Evolutionary conservation across 2,888 invertebrate species (phyloP), one percentile per base, ranked within the genome.

Genomic region (Hermaeophaga mercurialis): DNA sequence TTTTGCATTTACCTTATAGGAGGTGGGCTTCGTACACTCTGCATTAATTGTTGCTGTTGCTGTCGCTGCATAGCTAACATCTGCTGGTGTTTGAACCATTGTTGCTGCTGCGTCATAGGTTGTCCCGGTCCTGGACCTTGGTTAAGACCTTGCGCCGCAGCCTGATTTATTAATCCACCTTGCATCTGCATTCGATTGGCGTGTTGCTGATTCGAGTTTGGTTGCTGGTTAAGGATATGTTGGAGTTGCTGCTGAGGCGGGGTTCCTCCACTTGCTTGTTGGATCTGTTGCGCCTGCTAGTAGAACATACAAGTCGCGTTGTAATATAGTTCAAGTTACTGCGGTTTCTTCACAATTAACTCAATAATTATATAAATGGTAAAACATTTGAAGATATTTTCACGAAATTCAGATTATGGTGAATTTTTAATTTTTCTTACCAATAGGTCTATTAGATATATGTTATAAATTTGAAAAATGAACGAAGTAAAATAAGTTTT

Each of bases 1-100:
- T n/a, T n/a, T n/a, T n/a, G n/a, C n/a, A 53, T 46, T 38, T 59
- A 69, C 69, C 69, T 66, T 61, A 89, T 84, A 54, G 89, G 90
- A 41, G 90, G 90, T 65, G 92, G 92, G 69, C 92, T 90, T 72
- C 92, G 85, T 67, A 93, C 89, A 72, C 90, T 85, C 77, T 91
- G 90, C 87, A 93, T 90, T 75, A 91, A 81, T 64, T 86, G 86
- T 66, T 82, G 78, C 34, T 82, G 79, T 70, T 81, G 80, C 46
- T 79, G 73, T 24, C 71, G 70, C 59, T 74, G 75, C 66, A 75
- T 67, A 28, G 70, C 76, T 45, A 77, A 66, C 70, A 78, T 71
- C 66, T 80, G 81, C 57, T 78, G 77, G 41, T 79, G 79, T 57
- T 77, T 77, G 57, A 73, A 73, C 76, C 67, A 84, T 69, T 82